A percentile compares a stretch with the other conserved stretches of the same genome.
Conservation (phyloP, 2,888 invertebrate species). For the Empis stercorea region DNA sequence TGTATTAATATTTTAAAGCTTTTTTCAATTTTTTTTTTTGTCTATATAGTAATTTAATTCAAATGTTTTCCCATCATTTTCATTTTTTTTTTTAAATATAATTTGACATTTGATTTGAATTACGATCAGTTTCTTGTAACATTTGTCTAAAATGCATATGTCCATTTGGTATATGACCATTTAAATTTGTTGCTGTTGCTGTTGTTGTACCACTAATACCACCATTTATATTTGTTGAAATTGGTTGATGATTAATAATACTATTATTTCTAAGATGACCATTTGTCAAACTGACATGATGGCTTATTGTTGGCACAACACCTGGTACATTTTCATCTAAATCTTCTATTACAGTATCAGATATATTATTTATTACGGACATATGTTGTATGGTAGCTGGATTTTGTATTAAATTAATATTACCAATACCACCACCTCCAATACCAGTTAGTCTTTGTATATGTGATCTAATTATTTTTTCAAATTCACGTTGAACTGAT, state of each 20-base stretch:
- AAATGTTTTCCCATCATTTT: not conserved
- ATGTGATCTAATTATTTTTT: constrained; percentile 52
- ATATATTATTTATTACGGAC: constrained; percentile 14
- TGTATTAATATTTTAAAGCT: not conserved
- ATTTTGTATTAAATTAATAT: not conserved
- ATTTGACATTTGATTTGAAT: not conserved
- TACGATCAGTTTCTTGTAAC: constrained; percentile 33
- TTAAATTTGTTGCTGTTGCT: too few species aligned
- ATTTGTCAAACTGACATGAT: constrained; percentile 36
- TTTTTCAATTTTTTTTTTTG: not conserved
- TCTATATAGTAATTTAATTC: too few species aligned
- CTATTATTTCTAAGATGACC: constrained; percentile 29
- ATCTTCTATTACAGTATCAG: constrained; percentile 32
- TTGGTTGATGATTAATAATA: constrained; percentile 5
- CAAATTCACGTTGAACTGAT: constrained; percentile 66
- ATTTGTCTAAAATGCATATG: constrained; percentile 30
- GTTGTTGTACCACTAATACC: constrained; percentile 29
- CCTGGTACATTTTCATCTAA: constrained; percentile 34
- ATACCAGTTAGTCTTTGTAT: constrained; percentile 43
- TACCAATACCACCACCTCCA: not conserved
- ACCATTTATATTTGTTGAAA: constrained; percentile 2
- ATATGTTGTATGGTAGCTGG: not conserved
- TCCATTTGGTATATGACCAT: constrained; percentile 17
- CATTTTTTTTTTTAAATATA: not conserved
- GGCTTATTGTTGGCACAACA: constrained; percentile 36